Percentiles rank a stretch among this genome's conserved stretches.
These are phyloP conservation scores for Microtus montanus DNA, from an alignment of 2,113 vertebrate genomes.

Conservation along the genomic window DNA sequence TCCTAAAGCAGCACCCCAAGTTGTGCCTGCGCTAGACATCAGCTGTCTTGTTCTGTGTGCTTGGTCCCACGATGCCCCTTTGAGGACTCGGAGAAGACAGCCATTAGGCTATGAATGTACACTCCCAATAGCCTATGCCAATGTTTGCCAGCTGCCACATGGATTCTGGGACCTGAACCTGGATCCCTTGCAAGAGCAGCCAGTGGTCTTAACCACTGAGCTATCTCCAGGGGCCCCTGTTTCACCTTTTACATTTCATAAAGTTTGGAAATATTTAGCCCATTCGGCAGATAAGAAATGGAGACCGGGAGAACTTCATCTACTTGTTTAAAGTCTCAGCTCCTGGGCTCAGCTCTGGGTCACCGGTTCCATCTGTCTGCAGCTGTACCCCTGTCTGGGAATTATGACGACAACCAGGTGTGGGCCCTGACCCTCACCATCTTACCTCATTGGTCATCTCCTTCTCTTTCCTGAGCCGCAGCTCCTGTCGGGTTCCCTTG, in stretches of 20 bases:
- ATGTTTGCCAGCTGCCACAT: too few species aligned
- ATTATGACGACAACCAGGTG: accelerated
- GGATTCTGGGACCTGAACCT: not conserved
- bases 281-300: not conserved
- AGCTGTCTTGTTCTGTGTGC: not conserved
- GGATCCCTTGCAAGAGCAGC: not conserved
- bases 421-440: not conserved
- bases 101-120: accelerated
- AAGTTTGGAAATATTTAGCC: not conserved
- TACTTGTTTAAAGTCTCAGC: not conserved
- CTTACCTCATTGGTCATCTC: not conserved
- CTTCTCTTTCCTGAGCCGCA: not conserved
- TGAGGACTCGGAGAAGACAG: not conserved
- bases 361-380: not conserved
- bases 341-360: not conserved
- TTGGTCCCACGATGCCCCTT: too few species aligned
- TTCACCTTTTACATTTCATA: not conserved
- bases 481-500: not conserved
- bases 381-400: not conserved
- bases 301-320: not conserved
- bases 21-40: accelerated
- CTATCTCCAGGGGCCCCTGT: not conserved
- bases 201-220: not conserved
- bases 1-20: not conserved
- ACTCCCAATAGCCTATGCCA: not conserved